Evolutionary conservation across 2,113 vertebrate genomes (phyloP).

Genomic region (Mastomys coucha): DNA sequence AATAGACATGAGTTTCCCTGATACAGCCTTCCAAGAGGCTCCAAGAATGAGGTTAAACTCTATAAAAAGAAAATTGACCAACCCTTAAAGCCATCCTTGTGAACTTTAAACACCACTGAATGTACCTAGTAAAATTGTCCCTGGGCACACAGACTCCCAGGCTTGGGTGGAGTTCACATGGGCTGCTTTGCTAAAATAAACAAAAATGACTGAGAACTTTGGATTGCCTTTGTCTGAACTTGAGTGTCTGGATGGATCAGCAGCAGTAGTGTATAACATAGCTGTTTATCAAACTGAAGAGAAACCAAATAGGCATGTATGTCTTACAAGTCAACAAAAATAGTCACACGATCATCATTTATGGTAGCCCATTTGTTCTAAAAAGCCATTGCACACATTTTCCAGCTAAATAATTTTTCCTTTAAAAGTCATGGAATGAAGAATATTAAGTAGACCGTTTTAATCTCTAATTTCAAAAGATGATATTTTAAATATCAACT

Average conservation of each 20-base stretch:
- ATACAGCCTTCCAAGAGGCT: constrained; percentile 14
- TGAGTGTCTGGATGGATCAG: constrained; percentile 19
- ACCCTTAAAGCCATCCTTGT: constrained; percentile 59
- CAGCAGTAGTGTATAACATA: not conserved
- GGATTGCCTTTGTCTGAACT: constrained; percentile 61
- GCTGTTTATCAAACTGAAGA: constrained; percentile 39
- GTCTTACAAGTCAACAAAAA: constrained; percentile 51
- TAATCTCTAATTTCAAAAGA: constrained; percentile 58
- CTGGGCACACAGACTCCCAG: constrained; percentile 56
- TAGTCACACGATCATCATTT: constrained; percentile 49
- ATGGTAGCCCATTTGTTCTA: not conserved
- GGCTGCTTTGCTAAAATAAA: constrained; percentile 78
- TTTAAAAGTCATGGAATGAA: constrained; percentile 52
- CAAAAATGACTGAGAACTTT: constrained; percentile 62
- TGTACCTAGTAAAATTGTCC: constrained; percentile 77
- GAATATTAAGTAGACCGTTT: constrained; percentile 5
- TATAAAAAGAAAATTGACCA: constrained; percentile 64
- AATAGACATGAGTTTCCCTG: constrained; percentile 10
- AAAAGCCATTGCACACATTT: not conserved
- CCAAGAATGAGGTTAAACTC: constrained; percentile 53
- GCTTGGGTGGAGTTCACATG: constrained; percentile 77
- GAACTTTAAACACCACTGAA: constrained; percentile 71
- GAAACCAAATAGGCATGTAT: not conserved
- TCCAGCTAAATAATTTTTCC: constrained; percentile 40
- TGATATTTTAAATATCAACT: constrained; percentile 37